Evolutionary conservation across 2,797 vertebrate genomes (phyloP).

Genomic region (Falco concolor): DNA sequence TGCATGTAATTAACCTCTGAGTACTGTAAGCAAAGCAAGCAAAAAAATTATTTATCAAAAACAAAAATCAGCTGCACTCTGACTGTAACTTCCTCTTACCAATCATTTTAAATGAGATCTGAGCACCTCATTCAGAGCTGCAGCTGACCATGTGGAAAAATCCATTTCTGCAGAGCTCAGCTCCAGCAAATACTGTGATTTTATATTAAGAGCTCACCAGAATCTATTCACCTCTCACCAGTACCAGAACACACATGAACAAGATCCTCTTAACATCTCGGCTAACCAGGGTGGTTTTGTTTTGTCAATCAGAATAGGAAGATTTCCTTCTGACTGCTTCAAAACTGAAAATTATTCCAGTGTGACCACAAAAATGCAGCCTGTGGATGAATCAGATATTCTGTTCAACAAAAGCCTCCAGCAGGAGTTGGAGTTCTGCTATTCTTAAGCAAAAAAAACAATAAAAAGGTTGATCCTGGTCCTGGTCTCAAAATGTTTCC

Average conservation of each 20-base stretch:
- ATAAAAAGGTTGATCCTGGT: background rate
- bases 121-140: background rate
- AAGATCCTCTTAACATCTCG: background rate
- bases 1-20: background rate
- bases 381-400: background rate
- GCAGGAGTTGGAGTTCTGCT: background rate
- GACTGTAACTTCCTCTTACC: background rate
- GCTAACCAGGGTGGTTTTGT: background rate
- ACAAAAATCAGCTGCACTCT: background rate
- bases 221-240: background rate
- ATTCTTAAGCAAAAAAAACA: background rate
- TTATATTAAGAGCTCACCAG: background rate
- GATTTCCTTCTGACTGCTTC: background rate
- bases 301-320: background rate
- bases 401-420: background rate
- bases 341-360: background rate
- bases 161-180: background rate
- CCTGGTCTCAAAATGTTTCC: background rate
- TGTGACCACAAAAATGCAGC: slow-evolving; percentile 9
- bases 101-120: background rate
- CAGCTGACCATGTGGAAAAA: background rate
- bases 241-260: background rate
- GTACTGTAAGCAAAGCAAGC: background rate
- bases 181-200: background rate
- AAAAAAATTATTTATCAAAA: background rate